phyloP scores from a whole-genome alignment of 2,113 vertebrate species.

The Anthoscopus minutus region DNA sequence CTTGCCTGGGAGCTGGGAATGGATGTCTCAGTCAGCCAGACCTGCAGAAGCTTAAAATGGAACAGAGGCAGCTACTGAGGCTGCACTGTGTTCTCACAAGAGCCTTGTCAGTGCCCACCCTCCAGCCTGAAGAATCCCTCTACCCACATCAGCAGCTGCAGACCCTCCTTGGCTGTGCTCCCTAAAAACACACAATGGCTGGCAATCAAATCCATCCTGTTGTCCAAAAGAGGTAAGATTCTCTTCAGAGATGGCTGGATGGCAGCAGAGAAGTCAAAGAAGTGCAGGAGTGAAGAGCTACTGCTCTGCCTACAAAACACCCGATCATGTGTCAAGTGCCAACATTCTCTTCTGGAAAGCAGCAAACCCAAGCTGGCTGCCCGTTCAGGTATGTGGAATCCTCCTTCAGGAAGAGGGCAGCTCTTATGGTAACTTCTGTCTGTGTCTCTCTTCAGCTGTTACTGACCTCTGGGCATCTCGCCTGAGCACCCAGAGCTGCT shows the following conservation, averaged over 20 bases:
- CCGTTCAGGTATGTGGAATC: not conserved
- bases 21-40: not conserved
- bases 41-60: not conserved
- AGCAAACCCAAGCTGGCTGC: not conserved
- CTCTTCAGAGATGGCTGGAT: not conserved
- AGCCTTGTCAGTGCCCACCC: not conserved
- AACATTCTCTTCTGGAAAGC: not conserved
- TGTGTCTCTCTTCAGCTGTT: accelerated
- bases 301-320: not conserved
- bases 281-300: not conserved
- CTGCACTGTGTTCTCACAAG: not conserved
- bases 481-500: not conserved
- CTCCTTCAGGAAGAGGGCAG: not conserved
- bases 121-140: not conserved
- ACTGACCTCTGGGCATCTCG: too few relatives aligned
- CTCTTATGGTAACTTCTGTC: not conserved
- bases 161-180: not conserved
- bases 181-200: not conserved
- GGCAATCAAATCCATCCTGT: not conserved
- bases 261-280: not conserved
- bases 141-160: not conserved
- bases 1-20: not conserved
- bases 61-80: not conserved
- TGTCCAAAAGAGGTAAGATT: not conserved
- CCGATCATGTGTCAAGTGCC: not conserved